phyloP scores from a whole-genome alignment of 2,797 vertebrate genomes.

The Premnoplex brunnescens region DNA sequence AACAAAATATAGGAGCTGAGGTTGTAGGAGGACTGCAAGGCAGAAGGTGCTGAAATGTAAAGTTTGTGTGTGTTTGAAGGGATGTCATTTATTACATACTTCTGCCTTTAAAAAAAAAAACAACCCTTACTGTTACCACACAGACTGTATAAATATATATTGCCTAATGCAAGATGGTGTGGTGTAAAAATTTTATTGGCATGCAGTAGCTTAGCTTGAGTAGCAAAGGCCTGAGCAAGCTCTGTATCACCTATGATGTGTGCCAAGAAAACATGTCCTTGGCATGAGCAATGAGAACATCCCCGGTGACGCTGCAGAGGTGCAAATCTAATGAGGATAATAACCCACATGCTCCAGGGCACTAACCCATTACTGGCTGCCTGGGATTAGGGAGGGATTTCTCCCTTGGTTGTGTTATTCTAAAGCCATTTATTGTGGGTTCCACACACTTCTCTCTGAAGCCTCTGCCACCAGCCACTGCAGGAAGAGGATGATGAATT shows the following conservation, averaged over 20 bases:
- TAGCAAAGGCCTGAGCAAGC: constrained; percentile 40
- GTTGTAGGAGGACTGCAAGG: constrained; percentile 63
- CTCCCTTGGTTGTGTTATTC: constrained; percentile 14
- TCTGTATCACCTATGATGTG: constrained; percentile 23
- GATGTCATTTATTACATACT: constrained; percentile 65
- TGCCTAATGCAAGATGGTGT: constrained; percentile 29
- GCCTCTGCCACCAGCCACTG: background rate
- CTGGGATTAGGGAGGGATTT: constrained; percentile 47
- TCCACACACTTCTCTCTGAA: constrained; percentile 12
- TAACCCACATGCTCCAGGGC: constrained; percentile 13
- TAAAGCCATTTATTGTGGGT: background rate
- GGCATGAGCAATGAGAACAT: constrained; percentile 45
- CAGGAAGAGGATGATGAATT: background rate
- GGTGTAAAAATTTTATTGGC: constrained; percentile 60
- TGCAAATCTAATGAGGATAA: constrained; percentile 61
- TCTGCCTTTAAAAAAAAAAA: constrained; percentile 46
- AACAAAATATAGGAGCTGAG: constrained; percentile 59
- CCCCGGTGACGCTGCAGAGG: constrained; percentile 14
- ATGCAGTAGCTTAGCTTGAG: constrained; percentile 33
- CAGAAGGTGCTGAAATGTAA: constrained; percentile 64
- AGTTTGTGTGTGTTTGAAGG: constrained; percentile 55
- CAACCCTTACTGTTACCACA: constrained; percentile 53
- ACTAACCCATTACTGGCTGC: constrained; percentile 16
- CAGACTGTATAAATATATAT: constrained; percentile 49
- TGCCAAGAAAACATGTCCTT: constrained; percentile 54